Percentiles rank a stretch among this genome's conserved stretches.
These are phyloP conservation scores for Willowsia nigromaculata DNA, from an alignment of 2,888 invertebrate genomes.

Conservation along the genomic window DNA sequence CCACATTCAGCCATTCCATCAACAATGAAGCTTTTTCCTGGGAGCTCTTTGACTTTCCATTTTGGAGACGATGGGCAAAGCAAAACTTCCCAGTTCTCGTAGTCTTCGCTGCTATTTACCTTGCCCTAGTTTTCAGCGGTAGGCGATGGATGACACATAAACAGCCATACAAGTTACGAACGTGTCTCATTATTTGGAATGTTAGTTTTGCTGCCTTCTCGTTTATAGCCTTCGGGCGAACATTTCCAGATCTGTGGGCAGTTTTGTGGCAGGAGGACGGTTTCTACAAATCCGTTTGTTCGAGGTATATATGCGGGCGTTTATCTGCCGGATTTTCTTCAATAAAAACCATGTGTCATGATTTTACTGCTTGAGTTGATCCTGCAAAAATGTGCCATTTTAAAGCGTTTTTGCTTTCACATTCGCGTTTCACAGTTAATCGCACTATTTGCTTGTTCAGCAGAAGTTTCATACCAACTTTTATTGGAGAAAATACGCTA, in stretches of 20 bases:
- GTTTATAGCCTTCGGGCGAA: conserved; percentile 59
- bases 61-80: conserved; percentile 63
- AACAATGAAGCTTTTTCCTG: conserved; percentile 1
- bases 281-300: conserved; percentile 64
- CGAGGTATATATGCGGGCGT: no score
- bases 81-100: no score
- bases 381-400: not conserved
- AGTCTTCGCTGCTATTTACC: conserved; percentile 40
- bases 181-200: conserved; percentile 62
- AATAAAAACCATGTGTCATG: no score
- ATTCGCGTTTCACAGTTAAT: no score
- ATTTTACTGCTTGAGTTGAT: not conserved
- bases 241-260: conserved; percentile 63
- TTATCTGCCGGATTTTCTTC: no score
- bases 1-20: not conserved
- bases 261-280: conserved; percentile 55
- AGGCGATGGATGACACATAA: conserved; percentile 47
- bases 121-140: conserved; percentile 41
- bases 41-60: conserved; percentile 52
- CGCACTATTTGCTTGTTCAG: no score
- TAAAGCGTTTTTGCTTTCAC: no score
- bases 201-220: conserved; percentile 62
- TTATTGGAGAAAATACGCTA: no score
- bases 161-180: conserved; percentile 53
- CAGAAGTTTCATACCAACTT: no score